These are phyloP conservation scores for Chelonoidis abingdonii DNA, from an alignment of 2,113 vertebrate species.

Conservation along the genomic window DNA sequence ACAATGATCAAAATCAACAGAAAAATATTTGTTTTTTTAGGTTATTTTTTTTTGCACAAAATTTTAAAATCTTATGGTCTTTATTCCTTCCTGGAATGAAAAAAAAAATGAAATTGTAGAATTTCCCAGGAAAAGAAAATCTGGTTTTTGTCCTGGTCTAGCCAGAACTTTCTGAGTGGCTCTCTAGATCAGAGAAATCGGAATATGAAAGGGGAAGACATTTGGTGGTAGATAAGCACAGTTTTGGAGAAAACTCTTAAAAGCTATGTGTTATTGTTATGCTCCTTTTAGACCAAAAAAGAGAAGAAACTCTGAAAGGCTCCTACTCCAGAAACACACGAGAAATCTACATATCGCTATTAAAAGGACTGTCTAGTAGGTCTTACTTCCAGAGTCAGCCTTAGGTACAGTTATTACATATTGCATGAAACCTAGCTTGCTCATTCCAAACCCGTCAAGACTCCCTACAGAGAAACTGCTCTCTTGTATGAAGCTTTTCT, in stretches of 20 bases:
- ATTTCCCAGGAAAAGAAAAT: neutral
- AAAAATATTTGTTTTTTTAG: neutral
- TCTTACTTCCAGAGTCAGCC: neutral
- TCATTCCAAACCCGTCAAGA: neutral
- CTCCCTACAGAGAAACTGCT: neutral
- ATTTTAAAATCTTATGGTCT: neutral
- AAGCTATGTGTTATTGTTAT: neutral
- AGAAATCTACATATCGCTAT: fast-evolving
- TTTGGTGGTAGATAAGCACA: neutral
- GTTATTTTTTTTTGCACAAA: neutral
- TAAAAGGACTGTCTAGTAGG: neutral
- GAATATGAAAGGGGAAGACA: fast-evolving
- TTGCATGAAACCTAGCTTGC: too few relatives aligned
- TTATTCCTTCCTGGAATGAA: neutral
- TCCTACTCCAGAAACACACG: fast-evolving
- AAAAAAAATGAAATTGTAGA: neutral
- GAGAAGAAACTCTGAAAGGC: neutral
- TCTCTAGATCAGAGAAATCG: neutral
- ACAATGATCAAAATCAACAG: neutral
- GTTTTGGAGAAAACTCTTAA: neutral
- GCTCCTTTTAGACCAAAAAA: neutral
- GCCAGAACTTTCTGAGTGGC: neutral
- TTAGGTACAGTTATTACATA: neutral
- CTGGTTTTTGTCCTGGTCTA: neutral
- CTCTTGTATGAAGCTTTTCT: neutral